Evolutionary conservation across 2,113 vertebrate species (phyloP).

Genomic region (Candoia aspera): DNA sequence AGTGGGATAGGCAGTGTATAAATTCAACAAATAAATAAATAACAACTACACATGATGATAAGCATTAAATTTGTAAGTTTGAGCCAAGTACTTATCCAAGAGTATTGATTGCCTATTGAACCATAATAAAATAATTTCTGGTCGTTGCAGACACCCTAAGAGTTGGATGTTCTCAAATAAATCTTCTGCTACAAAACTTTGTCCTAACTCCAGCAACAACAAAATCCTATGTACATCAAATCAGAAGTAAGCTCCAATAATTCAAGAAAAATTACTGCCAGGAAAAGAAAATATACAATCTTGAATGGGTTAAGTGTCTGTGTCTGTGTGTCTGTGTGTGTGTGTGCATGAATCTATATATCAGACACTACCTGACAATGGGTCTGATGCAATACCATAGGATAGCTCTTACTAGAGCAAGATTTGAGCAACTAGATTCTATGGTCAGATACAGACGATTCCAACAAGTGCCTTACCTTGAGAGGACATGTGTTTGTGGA

Average conservation of each 20-base stretch:
- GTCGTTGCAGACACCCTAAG: neutral
- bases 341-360: too few species aligned
- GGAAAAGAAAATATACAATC: neutral
- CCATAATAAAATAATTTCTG: neutral
- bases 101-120: conserved; percentile 42
- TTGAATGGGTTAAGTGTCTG: neutral
- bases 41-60: conserved; percentile 24
- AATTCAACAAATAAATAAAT: too few species aligned
- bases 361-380: too few species aligned
- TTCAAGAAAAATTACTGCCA: neutral
- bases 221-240: neutral
- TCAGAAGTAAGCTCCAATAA: neutral
- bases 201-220: neutral
- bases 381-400: too few species aligned
- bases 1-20: too few species aligned
- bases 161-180: neutral
- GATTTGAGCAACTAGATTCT: too few species aligned
- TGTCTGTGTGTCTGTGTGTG: neutral
- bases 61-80: conserved; percentile 18
- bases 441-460: too few species aligned
- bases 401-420: too few species aligned
- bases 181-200: neutral
- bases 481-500: too few species aligned
- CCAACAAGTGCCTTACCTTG: too few species aligned
- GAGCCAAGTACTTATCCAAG: conserved; percentile 15